These are phyloP conservation scores for Oncopodura yosiiana DNA, from an alignment of 1,140 invertebrate genomes.

Conservation along the genomic window DNA sequence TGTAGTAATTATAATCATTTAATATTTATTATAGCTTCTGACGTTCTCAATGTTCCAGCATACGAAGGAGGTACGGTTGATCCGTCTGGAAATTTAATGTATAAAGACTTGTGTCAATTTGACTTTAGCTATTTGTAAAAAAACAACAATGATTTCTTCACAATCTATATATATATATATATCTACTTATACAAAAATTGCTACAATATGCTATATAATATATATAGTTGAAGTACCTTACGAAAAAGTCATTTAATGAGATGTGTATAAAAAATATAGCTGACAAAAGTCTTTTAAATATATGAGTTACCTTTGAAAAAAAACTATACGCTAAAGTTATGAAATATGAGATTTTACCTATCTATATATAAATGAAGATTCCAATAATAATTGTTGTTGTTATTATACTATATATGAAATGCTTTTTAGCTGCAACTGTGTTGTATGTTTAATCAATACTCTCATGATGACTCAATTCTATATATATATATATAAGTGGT, in stretches of 20 bases:
- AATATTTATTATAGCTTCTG: conserved; percentile 21
- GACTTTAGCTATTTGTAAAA: conserved; percentile 25
- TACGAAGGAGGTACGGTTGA: conserved; percentile 16
- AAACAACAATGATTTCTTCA: too few species aligned
- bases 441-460: too few species aligned
- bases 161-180: background rate
- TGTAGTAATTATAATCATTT: too few species aligned
- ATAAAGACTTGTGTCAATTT: conserved; percentile 22
- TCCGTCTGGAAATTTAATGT: conserved; percentile 23
- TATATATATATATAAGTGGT: too few species aligned
- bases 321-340: too few species aligned
- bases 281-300: background rate
- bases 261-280: background rate
- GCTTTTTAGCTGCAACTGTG: too few species aligned
- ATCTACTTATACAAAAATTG: background rate
- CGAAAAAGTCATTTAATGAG: background rate
- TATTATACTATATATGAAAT: too few species aligned
- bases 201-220: background rate
- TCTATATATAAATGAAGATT: too few species aligned
- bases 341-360: too few species aligned
- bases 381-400: too few species aligned
- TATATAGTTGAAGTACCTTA: background rate
- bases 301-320: too few species aligned
- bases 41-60: conserved; percentile 21
- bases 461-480: too few species aligned